phyloP scores from a whole-genome alignment of 2,113 vertebrate species.

The Saccopteryx bilineata region DNA sequence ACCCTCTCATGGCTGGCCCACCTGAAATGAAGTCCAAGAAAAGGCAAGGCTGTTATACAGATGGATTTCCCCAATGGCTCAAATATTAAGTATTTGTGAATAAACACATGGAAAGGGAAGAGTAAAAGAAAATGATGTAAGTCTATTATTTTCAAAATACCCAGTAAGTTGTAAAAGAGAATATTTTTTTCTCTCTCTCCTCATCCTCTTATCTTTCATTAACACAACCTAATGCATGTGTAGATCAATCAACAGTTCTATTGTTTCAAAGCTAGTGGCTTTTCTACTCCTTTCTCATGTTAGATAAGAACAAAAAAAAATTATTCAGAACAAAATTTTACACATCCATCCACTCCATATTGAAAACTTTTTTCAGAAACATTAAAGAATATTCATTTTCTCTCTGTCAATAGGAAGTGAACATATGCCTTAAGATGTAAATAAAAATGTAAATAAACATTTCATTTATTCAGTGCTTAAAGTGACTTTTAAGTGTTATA shows the following conservation, averaged over 20 bases:
- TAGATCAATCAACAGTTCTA: neutral
- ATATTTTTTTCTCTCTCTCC: neutral
- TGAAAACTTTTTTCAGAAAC: neutral
- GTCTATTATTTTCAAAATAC: neutral
- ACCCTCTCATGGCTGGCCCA: constrained; percentile 80
- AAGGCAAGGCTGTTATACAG: neutral
- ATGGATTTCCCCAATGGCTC: neutral
- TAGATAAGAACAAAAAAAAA: neutral
- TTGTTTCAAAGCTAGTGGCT: neutral
- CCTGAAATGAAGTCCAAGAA: constrained; percentile 37
- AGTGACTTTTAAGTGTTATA: constrained; percentile 4
- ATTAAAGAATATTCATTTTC: neutral
- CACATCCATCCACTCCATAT: neutral
- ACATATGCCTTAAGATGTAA: neutral
- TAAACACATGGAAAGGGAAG: neutral
- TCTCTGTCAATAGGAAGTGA: neutral
- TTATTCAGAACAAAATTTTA: constrained; percentile 27
- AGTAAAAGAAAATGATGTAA: neutral
- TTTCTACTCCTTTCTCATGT: neutral
- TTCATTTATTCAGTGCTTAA: neutral
- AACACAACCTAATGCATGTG: neutral
- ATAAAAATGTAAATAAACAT: neutral
- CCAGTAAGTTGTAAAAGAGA: neutral
- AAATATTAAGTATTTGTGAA: neutral
- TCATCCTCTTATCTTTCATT: neutral